Evolutionary conservation across 2,113 vertebrate species (phyloP), one percentile per base, ranked within the genome.

Genomic region (Myotis lucifugus): DNA sequence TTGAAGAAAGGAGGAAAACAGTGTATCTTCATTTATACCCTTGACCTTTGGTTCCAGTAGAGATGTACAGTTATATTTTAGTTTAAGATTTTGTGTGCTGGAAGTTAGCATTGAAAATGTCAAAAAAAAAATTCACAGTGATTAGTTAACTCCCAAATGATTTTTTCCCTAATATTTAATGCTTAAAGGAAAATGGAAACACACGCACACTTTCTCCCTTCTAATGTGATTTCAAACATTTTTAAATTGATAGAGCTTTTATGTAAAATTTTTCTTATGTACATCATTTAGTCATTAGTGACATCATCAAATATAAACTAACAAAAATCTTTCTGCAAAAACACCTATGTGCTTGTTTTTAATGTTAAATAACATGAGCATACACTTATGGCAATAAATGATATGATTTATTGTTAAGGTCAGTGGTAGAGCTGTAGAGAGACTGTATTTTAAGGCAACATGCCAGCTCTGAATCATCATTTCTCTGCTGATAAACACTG

Each of bases 371-470:
- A 82, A 97, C 97, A 93, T 69, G 56, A 97, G 70, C 87, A 88
- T 96, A 86, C 86, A 96, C 96, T 97, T 97, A 90, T 97, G 95
- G 98, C 89, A 98, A 97, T 97, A 98, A 98, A 98, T 97, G 97
- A 85, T 72, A 93, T 97, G 96, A 98, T 98, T 98, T 98, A 98
- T 97, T 98, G 97, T 93, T 96, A 97, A 98, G 98, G 98, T 98
- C 98, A 98, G 94, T 92, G 67, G 15, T 79, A 85, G 98, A 97
- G 94, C 88, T 94, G 69, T 95, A 97, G 91, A 98, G 96, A 97
- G 96, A 96, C 97, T 98, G 96, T 97, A 97, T 98, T 98, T 98
- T 98, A 98, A 96, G 97, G 98, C 90, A 95, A 72, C 86, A 82
- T 95, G 81, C 96, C 96, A 95, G 86, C 96, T 98, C 97, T 97